A percentile compares a stretch with the other conserved stretches of the same genome.
phyloP scores from a whole-genome alignment of 2,113 vertebrate species.

The zebrafish (Danio rerio) region DNA sequence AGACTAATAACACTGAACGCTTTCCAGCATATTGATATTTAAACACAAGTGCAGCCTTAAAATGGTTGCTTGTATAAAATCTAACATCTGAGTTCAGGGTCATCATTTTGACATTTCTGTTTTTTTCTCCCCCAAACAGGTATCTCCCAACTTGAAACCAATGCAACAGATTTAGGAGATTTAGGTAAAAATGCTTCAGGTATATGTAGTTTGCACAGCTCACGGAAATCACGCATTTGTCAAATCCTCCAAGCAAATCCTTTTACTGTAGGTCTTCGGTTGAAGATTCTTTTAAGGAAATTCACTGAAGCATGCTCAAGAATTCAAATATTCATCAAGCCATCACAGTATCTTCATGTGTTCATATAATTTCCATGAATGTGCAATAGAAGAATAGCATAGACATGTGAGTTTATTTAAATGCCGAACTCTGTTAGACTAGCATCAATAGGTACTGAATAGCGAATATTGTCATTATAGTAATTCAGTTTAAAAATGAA shows the following conservation, averaged over 20 bases:
- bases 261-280: neutral
- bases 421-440: neutral
- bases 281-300: neutral
- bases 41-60: neutral
- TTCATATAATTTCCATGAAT: neutral
- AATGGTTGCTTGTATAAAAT: constrained; percentile 10
- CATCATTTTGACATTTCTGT: neutral
- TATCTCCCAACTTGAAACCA: constrained; percentile 85
- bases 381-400: neutral
- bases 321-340: neutral
- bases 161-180: constrained; percentile 85
- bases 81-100: neutral
- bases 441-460: neutral
- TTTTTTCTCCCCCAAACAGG: constrained; percentile 74
- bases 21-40: neutral
- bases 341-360: neutral
- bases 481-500: neutral
- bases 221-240: neutral
- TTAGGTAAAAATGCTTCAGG: neutral
- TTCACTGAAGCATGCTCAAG: neutral
- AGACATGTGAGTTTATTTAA: neutral
- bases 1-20: neutral
- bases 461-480: neutral
- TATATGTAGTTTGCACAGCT: neutral
- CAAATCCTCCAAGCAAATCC: neutral